Percentiles rank a stretch among this genome's conserved stretches.
Evolutionary conservation across 2,888 invertebrate genomes (phyloP).

Genomic region (Tetragnatha montana): DNA sequence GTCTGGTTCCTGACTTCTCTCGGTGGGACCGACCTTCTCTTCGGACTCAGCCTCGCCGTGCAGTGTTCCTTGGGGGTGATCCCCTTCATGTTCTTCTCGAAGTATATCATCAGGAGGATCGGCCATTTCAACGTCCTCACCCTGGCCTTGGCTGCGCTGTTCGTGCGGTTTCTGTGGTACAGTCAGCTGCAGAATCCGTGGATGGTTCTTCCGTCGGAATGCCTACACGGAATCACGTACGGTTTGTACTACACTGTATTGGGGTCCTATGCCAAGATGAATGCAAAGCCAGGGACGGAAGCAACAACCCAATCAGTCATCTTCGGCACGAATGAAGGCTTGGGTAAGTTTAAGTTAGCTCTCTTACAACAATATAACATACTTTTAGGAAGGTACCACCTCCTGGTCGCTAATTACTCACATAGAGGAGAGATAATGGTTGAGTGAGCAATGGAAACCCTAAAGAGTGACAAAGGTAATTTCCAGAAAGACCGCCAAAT

Average conservation of each 20-base stretch:
- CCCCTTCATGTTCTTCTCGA: constrained; percentile 89
- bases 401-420: too few species aligned
- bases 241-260: constrained; percentile 80
- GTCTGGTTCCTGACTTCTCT: constrained; percentile 54
- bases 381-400: too few species aligned
- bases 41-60: constrained; percentile 75
- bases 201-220: constrained; percentile 75
- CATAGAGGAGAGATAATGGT: too few species aligned
- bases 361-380: too few species aligned
- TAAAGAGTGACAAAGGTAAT: too few species aligned
- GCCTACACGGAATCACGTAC: constrained; percentile 75
- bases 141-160: constrained; percentile 73
- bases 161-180: constrained; percentile 74
- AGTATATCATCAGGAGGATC: constrained; percentile 47
- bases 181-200: constrained; percentile 74
- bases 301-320: constrained; percentile 91
- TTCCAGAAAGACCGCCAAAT: too few species aligned
- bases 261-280: constrained; percentile 89
- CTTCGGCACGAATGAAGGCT: constrained; percentile 90
- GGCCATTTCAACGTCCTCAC: constrained; percentile 74
- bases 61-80: constrained; percentile 90
- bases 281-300: constrained; percentile 83
- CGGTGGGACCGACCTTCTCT: constrained; percentile 48
- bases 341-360: constrained; percentile 79
- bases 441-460: too few species aligned